Evolutionary conservation across 2,113 vertebrate species (phyloP).

Genomic region (Epinephelus cyanopodus): DNA sequence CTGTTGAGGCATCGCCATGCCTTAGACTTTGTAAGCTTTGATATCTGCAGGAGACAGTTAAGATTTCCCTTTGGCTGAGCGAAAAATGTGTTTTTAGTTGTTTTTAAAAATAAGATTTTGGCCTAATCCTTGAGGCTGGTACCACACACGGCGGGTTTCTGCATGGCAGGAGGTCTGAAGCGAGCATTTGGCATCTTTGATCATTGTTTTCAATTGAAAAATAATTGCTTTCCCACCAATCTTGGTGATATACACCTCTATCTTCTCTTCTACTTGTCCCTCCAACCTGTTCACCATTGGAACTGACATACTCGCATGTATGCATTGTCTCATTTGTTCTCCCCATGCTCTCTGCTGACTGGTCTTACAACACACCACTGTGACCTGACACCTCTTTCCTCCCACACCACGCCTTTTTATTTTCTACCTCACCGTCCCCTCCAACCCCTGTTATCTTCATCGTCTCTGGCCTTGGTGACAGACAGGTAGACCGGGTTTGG

Average conservation of each 20-base stretch:
- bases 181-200: conserved; percentile 16
- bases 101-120: conserved; percentile 1
- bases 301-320: not conserved
- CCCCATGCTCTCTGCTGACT: not conserved
- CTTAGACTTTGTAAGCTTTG: conserved; percentile 30
- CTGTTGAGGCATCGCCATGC: not conserved
- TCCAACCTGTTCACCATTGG: conserved; percentile 1
- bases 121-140: not conserved
- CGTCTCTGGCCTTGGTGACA: conserved; percentile 49
- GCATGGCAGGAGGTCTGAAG: not conserved
- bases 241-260: not conserved
- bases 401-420: not conserved
- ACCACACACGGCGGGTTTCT: conserved; percentile 2
- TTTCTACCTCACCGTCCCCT: conserved; percentile 14
- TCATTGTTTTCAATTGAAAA: conserved; percentile 3
- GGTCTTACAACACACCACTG: not conserved
- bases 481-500: conserved; percentile 31
- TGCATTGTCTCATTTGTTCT: conserved; percentile 2
- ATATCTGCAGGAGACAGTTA: conserved; percentile 36
- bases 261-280: not conserved
- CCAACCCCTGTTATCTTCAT: conserved; percentile 47
- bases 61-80: conserved; percentile 2
- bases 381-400: conserved; percentile 2
- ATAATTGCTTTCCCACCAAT: not conserved
- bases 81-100: conserved; percentile 11